Evolutionary conservation across 2,888 invertebrate genomes (phyloP), one percentile per base, ranked within the genome.

Genomic region (Dexiosoma caninum): DNA sequence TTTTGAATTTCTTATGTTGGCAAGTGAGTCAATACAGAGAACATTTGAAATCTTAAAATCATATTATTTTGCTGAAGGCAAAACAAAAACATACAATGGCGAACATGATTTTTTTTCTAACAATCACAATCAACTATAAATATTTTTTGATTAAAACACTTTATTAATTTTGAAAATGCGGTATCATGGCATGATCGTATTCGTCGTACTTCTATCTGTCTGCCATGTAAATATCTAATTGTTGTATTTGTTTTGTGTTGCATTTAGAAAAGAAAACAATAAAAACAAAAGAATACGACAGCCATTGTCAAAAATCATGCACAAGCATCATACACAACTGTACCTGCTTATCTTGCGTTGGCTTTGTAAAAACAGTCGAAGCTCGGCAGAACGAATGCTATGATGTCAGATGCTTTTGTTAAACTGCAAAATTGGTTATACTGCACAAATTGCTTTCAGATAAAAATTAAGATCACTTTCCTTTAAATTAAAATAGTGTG

Each of bases 91-190:
- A 49, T 44, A 19, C n/a, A 60, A 55, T 46, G 60, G 2, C 16
- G 71, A 60, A 71, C 12, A 53, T 60, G 72, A 66, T 78, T 66
- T 60, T 32, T 62, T 55, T 49, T 37, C 46, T 62, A 35, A 51
- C 55, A 78, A 75, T 27, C 16, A 67, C 51, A 66, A 74, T 42
- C 44, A 60, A 44, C 32, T 59, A 59, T 30, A 79, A 79, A 77
- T 42, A 72, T 14, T 53, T n/a, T 70, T 76, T 80, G 70, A 80
- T 76, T 71, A 77, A 81, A 78, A 59, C 64, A 78, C 69, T 74
- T 64, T 70, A 75, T 70, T 75, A 78, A 78, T 64, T 64, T 23
- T 59, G 46, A 37, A 55, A 23, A 44, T 57, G 55, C 30, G n/a
- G 44, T 32, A 44, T 16, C 14, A 21, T 21, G 55, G 1, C 32